Conservation (phyloP, 2,888 invertebrate species). For the Dioctria rufipes region DNA sequence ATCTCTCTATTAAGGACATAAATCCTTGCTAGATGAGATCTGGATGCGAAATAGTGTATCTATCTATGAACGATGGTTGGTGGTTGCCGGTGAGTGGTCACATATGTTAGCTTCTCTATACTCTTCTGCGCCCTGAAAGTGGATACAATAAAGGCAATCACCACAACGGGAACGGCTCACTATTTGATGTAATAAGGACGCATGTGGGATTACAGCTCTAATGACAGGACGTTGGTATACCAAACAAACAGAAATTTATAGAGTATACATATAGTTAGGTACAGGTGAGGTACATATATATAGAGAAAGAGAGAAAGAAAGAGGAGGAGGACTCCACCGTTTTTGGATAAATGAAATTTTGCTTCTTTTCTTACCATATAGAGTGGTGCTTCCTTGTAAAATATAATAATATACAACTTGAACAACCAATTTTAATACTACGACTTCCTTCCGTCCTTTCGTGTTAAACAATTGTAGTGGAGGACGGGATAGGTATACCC, state of each 20-base stretch:
- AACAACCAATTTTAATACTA: neutral
- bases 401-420: neutral
- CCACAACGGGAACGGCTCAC: constrained; percentile 52
- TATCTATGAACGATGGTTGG: neutral
- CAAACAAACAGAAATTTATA: constrained; percentile 32
- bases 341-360: neutral
- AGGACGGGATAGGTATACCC: neutral
- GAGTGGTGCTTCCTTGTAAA: neutral
- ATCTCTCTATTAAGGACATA: constrained; percentile 53
- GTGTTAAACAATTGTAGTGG: neutral
- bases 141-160: constrained; percentile 55
- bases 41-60: constrained; percentile 48
- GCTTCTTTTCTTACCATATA: neutral
- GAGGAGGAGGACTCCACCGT: neutral
- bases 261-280: too few species aligned
- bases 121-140: constrained; percentile 20
- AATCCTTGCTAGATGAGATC: constrained; percentile 51
- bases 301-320: constrained; percentile 14
- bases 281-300: too few species aligned
- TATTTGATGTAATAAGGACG: constrained; percentile 56
- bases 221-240: constrained; percentile 14
- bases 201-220: constrained; percentile 46
- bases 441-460: neutral
- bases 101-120: constrained; percentile 28
- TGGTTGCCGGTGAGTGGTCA: constrained; percentile 37